Evolutionary conservation across 2,797 vertebrate genomes (phyloP).

Genomic region (Loris lydekkerianus): DNA sequence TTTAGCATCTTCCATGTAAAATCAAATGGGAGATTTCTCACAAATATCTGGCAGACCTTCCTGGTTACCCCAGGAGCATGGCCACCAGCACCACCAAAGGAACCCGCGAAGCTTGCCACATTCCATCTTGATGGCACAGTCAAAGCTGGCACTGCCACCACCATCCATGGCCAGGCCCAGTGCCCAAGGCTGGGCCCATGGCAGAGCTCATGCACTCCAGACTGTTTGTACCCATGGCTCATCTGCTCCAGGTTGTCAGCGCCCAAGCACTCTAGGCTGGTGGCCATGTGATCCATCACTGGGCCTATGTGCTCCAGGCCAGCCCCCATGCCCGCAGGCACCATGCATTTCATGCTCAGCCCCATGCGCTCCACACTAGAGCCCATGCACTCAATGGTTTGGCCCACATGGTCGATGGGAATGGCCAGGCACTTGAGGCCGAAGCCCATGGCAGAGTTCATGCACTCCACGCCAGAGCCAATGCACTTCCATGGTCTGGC

Average conservation of each 20-base stretch:
- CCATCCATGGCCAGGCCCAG: conserved; percentile 89
- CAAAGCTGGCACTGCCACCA: conserved; percentile 93
- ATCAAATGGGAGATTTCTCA: conserved; percentile 97
- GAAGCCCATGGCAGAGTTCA: conserved; percentile 94
- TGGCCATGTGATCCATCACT: conserved; percentile 94
- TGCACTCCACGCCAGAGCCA: conserved; percentile 93
- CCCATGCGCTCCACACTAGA: conserved; percentile 94
- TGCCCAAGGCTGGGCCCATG: conserved; percentile 94
- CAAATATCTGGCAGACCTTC: conserved; percentile 99
- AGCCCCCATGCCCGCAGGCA: conserved; percentile 92
- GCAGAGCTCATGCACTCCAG: conserved; percentile 93
- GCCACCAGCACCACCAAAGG: conserved; percentile 92
- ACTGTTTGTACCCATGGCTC: conserved; percentile 90
- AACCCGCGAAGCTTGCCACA: conserved; percentile 94
- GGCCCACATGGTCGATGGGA: conserved; percentile 92
- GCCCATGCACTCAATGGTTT: conserved; percentile 92
- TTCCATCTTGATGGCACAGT: conserved; percentile 95
- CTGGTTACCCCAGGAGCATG: conserved; percentile 92
- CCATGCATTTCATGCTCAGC: conserved; percentile 94
- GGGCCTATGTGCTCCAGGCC: conserved; percentile 94
- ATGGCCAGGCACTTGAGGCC: conserved; percentile 93
- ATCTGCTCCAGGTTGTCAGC: conserved; percentile 92
- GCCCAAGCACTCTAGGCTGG: conserved; percentile 94
- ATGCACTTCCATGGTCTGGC: conserved; percentile 94
- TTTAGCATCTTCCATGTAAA: conserved; percentile 89